Evolutionary conservation across 2,888 invertebrate genomes (phyloP), one percentile per base, ranked within the genome.

Genomic region (Nephrotoma appendiculata): DNA sequence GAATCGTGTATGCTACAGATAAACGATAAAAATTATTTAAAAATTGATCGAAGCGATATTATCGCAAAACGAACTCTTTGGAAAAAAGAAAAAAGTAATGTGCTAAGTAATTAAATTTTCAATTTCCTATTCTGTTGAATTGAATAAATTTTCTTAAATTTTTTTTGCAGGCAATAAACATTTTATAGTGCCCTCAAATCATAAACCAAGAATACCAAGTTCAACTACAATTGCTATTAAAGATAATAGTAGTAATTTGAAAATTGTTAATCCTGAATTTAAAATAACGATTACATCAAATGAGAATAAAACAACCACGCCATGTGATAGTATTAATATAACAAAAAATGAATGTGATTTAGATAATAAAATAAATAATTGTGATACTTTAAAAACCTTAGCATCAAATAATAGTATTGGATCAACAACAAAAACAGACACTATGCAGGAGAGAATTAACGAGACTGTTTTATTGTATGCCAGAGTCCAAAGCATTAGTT

Each of bases 1-100:
- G 96, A 96, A 90, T 95, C 97, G 83, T 96, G 96, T 90, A 96
- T 96, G 88, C 93, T 97, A 88, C 98, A 98, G 92, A 95, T 98
- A 84, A 96, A 97, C 87, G 98, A 98, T 92, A 94, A 97, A 88
- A 96, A 96, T 91, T 96, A 96, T 91, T 95, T 98, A 90, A 95
- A 95, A 87, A 94, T 97, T 89, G 94, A 94, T 87, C 93, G 95
- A 9, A 94, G 94, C 88, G 98, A 98, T 92, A 93, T 93, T 48
- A 93, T 96, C 87, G 91, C 96, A 87, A 95, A 95, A 88, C 95
- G 95, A 90, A 95, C 95, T 88, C 95, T 95, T 88, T 98, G 98
- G 98, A 93, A 94, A 87, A 93, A 93, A 88, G 94, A 94, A 89
- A 94, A 94, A 90, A 93, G 94, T 94, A 89, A 89, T 31, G 7